Evolutionary conservation across 1,140 invertebrate species (phyloP), one percentile per base, ranked within the genome.

Genomic region (Drosophila serrata): DNA sequence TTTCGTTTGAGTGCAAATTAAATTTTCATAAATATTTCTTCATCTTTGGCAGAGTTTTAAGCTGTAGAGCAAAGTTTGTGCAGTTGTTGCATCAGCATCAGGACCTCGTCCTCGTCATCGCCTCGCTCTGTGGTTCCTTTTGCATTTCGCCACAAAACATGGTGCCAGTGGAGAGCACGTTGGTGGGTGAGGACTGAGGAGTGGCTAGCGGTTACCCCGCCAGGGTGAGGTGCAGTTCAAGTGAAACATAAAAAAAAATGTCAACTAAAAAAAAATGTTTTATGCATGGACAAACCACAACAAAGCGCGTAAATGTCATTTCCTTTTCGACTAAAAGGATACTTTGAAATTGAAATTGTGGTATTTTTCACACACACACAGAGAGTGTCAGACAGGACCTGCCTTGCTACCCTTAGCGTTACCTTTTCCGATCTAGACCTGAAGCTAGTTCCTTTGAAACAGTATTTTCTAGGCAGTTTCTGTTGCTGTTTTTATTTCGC

Each of bases 281-380:
- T 90, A 90, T 90, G 78, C 85, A 90, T 90, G 85, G 78, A 70
- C 69, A 81, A 81, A 90, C 85, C 85, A 90, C 85, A 90, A 90
- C 85, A 90, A 90, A 90, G 85, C 85, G 85, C 85, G 85, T 90
- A 90, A 90, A 90, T 90, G 85, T 90, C 85, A 90, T 90, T 90
- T 90, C 85, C 85, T 81, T 90, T 87, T 73, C 49, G 77, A 84
- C 85, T 90, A 90, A 90, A 90, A 90, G 85, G 86, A 90, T 90
- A 90, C 85, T 90, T 90, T 90, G 85, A 90, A 90, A 90, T 90
- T 90, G 81, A 90, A 90, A 90, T 90, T 90, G 85, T 90, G 85
- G 85, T 81, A 79, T 84, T 84, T 81, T 78, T 61, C 60, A 59
- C 75, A 74, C 67, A 62, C 58, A 42, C 40, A 56, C 62, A 60